Base-by-base conservation (phyloP, 2,888 invertebrate genomes). In the Lymantria monacha region DNA sequence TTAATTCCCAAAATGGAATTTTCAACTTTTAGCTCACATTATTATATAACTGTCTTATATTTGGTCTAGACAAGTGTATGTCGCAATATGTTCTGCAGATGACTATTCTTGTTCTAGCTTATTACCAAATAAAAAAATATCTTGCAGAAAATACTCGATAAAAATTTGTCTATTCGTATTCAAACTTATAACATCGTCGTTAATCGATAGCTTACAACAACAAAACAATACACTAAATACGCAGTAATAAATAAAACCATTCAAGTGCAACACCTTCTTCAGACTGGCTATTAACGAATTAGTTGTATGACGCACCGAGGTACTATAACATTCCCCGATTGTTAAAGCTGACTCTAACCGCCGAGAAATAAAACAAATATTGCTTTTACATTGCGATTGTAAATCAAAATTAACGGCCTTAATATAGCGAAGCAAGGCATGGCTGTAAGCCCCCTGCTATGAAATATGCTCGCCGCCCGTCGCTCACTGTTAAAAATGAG, bases 381-480 rank as follows among this genome's bases (percentile, higher is more conserved):
- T 90, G 89, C 89, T 89, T 87, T 86, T 87, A 85, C 87, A 83
- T 81, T 74, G 80, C 78, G 85, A 90, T 89, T 90, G 88, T 91
- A 91, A 91, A 91, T 90, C 90, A 91, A 91, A 90, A 91, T 91
- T 91, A 91, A 91, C 90, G 86, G 87, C 91, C 81, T 90, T 90
- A 91, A 91, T 89, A 91, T 89, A 85, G 88, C 89, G 74, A 72
- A 12, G 80, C 78, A 72, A 78, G 81, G 76, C 85, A 81, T 76
- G 78, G 85, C 77, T 80, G 82, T 87, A 86, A 90, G 89, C 87
- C 83, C 83, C 88, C 87, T 74, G 87, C 87, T 79, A 86, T 91
- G 91, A 91, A 89, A 89, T 90, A 91, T 89, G 87, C 87, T 73
- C 75, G 74, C 81, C 84, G 79, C 86, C 83, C 86, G 85, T 84